Evolutionary conservation across 2,888 invertebrate genomes (phyloP), one percentile per base, ranked within the genome.

Genomic region (Cyclophora albipunctata): DNA sequence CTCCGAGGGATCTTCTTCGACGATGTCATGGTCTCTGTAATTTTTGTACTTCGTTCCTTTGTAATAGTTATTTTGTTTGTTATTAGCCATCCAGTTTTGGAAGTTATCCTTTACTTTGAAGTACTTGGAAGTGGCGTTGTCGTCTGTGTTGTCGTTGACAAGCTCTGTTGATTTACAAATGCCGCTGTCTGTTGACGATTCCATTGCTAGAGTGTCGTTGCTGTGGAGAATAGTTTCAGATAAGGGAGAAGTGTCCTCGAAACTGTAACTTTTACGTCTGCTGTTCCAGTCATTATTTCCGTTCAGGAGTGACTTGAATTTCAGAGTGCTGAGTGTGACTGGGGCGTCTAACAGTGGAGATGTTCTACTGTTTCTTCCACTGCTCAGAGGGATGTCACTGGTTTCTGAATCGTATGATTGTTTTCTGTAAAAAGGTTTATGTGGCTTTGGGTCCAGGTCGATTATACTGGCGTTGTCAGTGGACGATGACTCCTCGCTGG

Each of bases 121-220:
- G 7, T 66, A 64, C 44, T 58, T 56, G 48, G 70, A 60, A 57
- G 63, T 72, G 44, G 50, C 51, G 58, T 66, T 59, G 4, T 77
- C 77, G 53, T 82, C 76, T 34, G 64, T 50, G 51, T 74, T 64
- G 49, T 84, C 82, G 54, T 84, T 82, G 2, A 92, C 90, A 45
- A 93, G 81, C 81, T 94, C 94, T 33, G 92, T 90, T 0, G 94
- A 94, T 66, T 93, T 91, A 57, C 93, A 94, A 63, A 94, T 91
- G 0, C 94, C 94, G 66, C 94, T 94, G 63, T 94, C 94, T 2
- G 93, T 94, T 3, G 94, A 94, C n/a, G 93, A 93, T 71, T 94
- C 93, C 67, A 93, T 91, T 2, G 91, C 88, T 55, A 88, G 75
- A 58, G 87, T 89, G 51, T 85, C 88, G 62, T 87, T 90, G 53